Percentiles rank a stretch among this genome's conserved stretches.
These are phyloP conservation scores for Butorides virescens DNA, from an alignment of 2,113 vertebrate species.

Conservation along the genomic window DNA sequence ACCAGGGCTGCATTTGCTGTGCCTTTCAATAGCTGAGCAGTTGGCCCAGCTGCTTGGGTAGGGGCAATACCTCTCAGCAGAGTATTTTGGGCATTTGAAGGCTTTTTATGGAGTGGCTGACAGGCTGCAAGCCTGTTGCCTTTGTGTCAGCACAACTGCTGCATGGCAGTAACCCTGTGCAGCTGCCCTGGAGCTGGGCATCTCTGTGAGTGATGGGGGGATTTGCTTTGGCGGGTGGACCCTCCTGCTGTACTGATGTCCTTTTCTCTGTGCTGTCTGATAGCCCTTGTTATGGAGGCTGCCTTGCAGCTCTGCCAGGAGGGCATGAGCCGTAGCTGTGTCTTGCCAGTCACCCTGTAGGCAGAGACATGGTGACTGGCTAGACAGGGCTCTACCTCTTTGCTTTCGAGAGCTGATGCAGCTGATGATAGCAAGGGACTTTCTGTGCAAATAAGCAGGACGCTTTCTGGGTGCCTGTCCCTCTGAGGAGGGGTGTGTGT, in stretches of 20 bases:
- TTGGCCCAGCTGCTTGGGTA: neutral
- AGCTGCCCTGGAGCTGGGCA: neutral
- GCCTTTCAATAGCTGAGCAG: neutral
- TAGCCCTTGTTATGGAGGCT: neutral
- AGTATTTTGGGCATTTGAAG: neutral
- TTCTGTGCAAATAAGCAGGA: neutral
- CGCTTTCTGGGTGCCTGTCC: neutral
- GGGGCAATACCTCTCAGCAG: neutral
- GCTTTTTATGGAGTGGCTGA: neutral
- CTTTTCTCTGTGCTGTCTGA: neutral
- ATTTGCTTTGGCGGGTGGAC: neutral
- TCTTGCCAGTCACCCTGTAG: neutral
- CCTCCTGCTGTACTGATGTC: neutral
- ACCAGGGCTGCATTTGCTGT: neutral
- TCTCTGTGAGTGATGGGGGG: fast-evolving
- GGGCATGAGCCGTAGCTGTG: neutral
- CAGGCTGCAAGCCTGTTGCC: neutral
- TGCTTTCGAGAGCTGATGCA: neutral
- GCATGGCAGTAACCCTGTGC: neutral
- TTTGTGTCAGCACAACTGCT: neutral
- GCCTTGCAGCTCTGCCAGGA: neutral
- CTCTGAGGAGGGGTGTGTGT: no score
- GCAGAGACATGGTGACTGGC: neutral
- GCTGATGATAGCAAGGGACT: neutral
- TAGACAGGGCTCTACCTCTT: neutral